Evolutionary conservation across 2,113 vertebrate genomes (phyloP).

Genomic region (Python bivittatus): DNA sequence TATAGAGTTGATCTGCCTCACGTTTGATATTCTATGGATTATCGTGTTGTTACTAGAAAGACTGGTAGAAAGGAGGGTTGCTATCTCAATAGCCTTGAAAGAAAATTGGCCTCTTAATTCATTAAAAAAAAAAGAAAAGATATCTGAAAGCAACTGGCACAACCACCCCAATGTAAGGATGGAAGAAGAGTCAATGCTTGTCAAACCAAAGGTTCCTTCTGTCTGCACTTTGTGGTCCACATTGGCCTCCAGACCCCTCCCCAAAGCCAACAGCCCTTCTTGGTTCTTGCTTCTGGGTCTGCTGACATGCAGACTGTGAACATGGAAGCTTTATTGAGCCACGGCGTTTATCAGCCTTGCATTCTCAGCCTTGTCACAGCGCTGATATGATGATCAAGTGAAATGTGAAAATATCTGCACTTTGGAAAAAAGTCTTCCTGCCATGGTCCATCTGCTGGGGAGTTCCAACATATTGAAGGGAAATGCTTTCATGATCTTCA

Average conservation of each 20-base stretch:
- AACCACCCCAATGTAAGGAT: background rate
- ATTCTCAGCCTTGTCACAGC: slow-evolving; percentile 41
- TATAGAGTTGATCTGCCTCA: slow-evolving; percentile 54
- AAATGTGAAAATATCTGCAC: too few relatives aligned
- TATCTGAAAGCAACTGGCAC: background rate
- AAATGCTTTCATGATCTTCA: background rate
- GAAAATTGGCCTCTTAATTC: slow-evolving; percentile 50
- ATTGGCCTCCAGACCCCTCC: too few relatives aligned
- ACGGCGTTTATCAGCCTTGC: background rate
- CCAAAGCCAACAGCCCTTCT: background rate
- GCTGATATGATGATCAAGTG: background rate
- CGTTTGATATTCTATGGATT: slow-evolving; percentile 58
- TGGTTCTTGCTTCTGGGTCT: background rate
- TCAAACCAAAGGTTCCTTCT: background rate
- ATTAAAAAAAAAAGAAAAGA: slow-evolving; percentile 60
- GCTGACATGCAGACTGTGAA: background rate
- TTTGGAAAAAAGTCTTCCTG: too few relatives aligned
- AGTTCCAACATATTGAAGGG: too few relatives aligned
- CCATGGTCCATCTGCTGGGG: too few relatives aligned
- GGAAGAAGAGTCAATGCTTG: background rate
- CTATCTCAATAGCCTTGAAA: slow-evolving; percentile 47
- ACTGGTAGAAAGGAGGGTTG: slow-evolving; percentile 59
- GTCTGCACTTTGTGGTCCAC: too few relatives aligned
- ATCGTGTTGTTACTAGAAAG: slow-evolving; percentile 52
- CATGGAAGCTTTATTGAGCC: background rate